phyloP scores from a whole-genome alignment of 37 sponge, comb jelly and placozoan species.

The Corticium candelabrum region DNA sequence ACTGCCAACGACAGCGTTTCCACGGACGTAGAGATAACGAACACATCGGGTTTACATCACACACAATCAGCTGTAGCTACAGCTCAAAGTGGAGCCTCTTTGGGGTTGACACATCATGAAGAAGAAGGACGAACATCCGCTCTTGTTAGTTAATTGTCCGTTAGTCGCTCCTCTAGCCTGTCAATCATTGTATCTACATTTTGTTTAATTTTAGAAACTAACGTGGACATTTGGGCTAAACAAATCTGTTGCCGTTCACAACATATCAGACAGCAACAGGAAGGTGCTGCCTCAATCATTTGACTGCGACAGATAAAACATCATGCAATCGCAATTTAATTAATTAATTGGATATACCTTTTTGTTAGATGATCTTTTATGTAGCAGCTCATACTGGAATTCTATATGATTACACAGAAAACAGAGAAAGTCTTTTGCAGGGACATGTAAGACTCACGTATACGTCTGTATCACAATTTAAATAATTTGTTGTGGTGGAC shows the following conservation, averaged over 20 bases:
- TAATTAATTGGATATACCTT: background rate
- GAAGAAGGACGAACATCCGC: no score
- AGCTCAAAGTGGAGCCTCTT: no score
- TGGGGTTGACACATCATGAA: no score
- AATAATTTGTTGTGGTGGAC: background rate
- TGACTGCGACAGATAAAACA: background rate
- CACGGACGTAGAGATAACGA: no score
- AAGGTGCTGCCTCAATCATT: conserved; percentile 30
- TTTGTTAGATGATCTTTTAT: conserved; percentile 73
- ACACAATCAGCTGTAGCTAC: no score
- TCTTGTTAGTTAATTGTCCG: no score
- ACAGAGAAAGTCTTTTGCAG: conserved; percentile 67
- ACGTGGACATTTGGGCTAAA: conserved; percentile 73
- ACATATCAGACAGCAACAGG: conserved; percentile 49
- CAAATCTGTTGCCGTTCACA: conserved; percentile 55
- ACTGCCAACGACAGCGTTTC: no score
- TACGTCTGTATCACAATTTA: background rate
- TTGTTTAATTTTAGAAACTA: conserved; percentile 56
- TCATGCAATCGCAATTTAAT: background rate
- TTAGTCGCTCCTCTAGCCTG: no score
- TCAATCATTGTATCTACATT: no score
- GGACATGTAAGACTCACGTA: conserved; percentile 59
- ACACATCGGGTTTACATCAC: no score
- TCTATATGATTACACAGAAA: conserved; percentile 56
- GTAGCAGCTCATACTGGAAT: conserved; percentile 73